Evolutionary conservation across 2,797 vertebrate species (phyloP).

Genomic region (Danio jaintianensis): DNA sequence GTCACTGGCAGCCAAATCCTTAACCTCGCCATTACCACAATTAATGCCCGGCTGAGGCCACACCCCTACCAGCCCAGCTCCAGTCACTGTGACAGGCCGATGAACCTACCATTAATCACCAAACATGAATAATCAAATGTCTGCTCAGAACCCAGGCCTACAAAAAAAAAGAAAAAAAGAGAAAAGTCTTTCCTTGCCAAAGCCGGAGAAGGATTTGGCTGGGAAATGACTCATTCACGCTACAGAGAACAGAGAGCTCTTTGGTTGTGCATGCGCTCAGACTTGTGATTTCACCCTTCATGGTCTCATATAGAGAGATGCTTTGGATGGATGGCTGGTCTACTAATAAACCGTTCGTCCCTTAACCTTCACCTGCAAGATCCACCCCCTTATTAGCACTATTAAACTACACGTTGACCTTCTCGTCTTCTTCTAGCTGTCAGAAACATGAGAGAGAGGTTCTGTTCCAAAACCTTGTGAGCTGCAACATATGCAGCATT

Average conservation of each 20-base stretch:
- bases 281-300: constrained; percentile 43
- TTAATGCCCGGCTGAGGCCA: constrained; percentile 44
- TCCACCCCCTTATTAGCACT: constrained; percentile 24
- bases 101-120: constrained; percentile 40
- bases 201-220: constrained; percentile 49
- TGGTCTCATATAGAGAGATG: constrained; percentile 37
- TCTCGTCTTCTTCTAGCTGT: constrained; percentile 43
- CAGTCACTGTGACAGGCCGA: constrained; percentile 3
- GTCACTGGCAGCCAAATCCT: constrained; percentile 44
- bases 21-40: constrained; percentile 51
- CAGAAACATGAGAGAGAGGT: constrained; percentile 4
- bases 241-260: constrained; percentile 47
- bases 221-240: constrained; percentile 57
- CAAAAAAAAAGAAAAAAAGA: too few species aligned
- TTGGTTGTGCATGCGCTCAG: constrained; percentile 40
- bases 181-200: constrained; percentile 51
- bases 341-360: constrained; percentile 41
- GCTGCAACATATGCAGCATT: background rate
- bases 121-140: constrained; percentile 54
- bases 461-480: background rate
- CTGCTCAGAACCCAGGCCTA: constrained; percentile 41
- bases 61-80: constrained; percentile 37
- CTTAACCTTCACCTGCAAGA: constrained; percentile 53
- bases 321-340: constrained; percentile 36
- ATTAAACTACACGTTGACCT: constrained; percentile 35